These are phyloP conservation scores for Hystrix cristata DNA, from an alignment of 2,113 vertebrate genomes.

Conservation along the genomic window DNA sequence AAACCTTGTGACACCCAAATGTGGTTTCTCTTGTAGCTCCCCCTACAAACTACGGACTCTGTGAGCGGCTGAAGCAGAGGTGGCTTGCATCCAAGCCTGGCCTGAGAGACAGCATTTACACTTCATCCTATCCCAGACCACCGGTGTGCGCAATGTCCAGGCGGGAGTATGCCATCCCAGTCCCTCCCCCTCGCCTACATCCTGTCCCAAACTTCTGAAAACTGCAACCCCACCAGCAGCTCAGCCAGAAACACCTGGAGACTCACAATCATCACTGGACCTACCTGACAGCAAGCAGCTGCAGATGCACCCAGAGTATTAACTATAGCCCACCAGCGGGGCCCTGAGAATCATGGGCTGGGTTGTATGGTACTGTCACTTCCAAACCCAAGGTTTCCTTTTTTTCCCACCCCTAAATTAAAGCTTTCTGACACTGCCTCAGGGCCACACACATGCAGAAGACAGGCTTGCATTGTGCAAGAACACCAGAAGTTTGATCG, in stretches of 20 bases:
- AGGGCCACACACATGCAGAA: not conserved
- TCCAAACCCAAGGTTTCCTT: not conserved
- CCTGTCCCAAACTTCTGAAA: constrained; percentile 38
- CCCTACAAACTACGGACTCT: constrained; percentile 89
- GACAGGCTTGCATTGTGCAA: not conserved
- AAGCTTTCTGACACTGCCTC: not conserved
- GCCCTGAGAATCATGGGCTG: not conserved
- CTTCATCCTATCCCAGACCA: constrained; percentile 72
- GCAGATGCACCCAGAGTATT: not conserved
- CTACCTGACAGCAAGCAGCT: not conserved
- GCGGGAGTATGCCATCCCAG: not conserved
- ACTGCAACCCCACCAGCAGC: too few species aligned
- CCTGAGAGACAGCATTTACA: constrained; percentile 71
- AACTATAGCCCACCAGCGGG: accelerated
- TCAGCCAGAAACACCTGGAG: not conserved
- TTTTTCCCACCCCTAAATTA: constrained; percentile 22
- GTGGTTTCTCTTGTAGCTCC: constrained; percentile 84
- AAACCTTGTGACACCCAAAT: not conserved
- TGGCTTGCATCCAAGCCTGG: constrained; percentile 49
- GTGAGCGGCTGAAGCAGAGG: constrained; percentile 78
- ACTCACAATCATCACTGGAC: accelerated
- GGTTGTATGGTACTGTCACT: not conserved
- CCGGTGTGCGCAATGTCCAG: not conserved
- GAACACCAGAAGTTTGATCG: not conserved
- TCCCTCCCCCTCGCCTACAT: constrained; percentile 18